Evolutionary conservation across 2,113 vertebrate species (phyloP).

Genomic region (Ginglymostoma cirratum): DNA sequence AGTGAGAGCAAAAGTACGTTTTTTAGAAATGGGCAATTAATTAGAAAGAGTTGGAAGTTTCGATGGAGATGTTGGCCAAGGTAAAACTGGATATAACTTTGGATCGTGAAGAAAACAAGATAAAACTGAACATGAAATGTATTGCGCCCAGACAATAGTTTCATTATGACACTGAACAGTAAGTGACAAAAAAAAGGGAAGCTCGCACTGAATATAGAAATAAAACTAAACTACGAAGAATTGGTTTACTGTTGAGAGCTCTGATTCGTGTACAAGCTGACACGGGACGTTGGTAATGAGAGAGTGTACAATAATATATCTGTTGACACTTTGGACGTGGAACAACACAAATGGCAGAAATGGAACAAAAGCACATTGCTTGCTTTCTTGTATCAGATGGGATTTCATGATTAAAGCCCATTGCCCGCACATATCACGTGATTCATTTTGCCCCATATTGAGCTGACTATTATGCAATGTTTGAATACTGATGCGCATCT

Average conservation of each 20-base stretch:
- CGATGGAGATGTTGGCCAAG: neutral
- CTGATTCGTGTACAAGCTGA: constrained; percentile 26
- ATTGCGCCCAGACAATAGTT: neutral
- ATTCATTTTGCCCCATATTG: neutral
- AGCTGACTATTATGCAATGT: neutral
- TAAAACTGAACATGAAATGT: constrained; percentile 6
- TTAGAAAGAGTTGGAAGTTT: neutral
- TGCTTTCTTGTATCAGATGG: constrained; percentile 19
- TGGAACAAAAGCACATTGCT: constrained; percentile 8
- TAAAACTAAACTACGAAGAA: constrained; percentile 28
- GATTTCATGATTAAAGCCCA: neutral
- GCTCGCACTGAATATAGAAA: neutral
- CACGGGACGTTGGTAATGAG: neutral
- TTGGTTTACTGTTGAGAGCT: neutral
- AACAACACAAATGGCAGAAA: constrained; percentile 12
- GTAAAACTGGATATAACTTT: neutral
- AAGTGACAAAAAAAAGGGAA: constrained; percentile 12
- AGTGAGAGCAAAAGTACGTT: neutral
- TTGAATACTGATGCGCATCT: neutral
- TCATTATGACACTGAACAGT: constrained; percentile 23
- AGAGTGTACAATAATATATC: constrained; percentile 29
- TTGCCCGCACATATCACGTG: neutral
- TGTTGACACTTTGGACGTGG: constrained; percentile 2
- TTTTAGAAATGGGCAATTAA: neutral
- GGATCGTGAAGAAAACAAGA: neutral